Conservation (phyloP, 2,113 vertebrate species). For the Corapipo altera region DNA sequence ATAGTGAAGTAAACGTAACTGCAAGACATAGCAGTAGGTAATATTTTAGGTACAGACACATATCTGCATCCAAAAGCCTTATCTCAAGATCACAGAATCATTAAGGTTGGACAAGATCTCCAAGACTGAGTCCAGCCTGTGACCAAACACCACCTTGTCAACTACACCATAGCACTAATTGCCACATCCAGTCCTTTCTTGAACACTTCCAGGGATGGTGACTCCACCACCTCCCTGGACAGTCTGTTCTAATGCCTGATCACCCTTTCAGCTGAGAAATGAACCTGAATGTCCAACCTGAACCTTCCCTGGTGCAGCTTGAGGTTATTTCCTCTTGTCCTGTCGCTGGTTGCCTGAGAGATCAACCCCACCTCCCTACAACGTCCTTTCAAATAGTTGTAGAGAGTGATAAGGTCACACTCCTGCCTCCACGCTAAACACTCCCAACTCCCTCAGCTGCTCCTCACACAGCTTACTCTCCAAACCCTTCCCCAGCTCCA, state of each 20-base stretch:
- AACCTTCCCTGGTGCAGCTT: not conserved
- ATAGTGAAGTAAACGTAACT: not conserved
- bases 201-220: accelerated
- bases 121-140: accelerated
- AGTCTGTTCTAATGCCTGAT: not conserved
- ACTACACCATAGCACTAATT: accelerated
- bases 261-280: not conserved
- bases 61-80: not conserved
- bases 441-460: no score
- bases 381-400: not conserved
- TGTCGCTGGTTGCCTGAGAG: not conserved
- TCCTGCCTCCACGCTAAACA: no score
- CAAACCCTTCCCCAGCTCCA: not conserved
- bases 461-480: not conserved
- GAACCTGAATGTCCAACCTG: not conserved
- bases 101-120: not conserved
- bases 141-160: not conserved
- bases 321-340: not conserved
- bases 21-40: not conserved
- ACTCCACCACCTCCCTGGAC: not conserved
- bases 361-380: not conserved
- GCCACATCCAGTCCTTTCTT: accelerated
- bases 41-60: not conserved
- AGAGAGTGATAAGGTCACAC: not conserved
- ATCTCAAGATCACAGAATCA: not conserved